phyloP scores from a whole-genome alignment of 2,888 invertebrate species.

The Acrobasis suavella region DNA sequence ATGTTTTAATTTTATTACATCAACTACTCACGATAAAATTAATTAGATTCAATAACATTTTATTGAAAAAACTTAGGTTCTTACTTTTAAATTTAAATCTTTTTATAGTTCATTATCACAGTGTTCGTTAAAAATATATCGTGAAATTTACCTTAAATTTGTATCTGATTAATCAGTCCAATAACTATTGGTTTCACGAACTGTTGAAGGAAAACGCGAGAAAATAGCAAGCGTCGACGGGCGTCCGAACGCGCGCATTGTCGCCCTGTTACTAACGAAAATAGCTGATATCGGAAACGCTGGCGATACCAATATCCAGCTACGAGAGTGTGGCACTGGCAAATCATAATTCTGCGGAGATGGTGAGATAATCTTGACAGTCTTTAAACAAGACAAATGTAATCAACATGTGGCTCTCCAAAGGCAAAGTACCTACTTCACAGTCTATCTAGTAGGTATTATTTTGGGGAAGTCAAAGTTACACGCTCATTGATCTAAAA shows the following conservation, averaged over 20 bases:
- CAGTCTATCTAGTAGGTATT: too few relatives aligned
- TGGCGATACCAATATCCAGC: conserved; percentile 36
- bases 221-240: conserved; percentile 20
- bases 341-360: not conserved
- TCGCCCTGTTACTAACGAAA: conserved; percentile 59
- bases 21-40: too few relatives aligned
- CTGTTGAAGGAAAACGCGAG: not conserved
- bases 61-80: too few relatives aligned
- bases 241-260: conserved; percentile 53
- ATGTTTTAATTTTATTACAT: too few relatives aligned
- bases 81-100: too few relatives aligned
- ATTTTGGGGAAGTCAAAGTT: too few relatives aligned
- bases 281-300: conserved; percentile 61
- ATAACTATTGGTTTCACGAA: not conserved
- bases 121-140: too few relatives aligned
- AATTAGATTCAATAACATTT: too few relatives aligned
- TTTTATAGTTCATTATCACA: too few relatives aligned
- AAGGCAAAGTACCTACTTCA: not conserved
- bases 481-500: too few relatives aligned
- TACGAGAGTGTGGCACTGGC: conserved; percentile 41
- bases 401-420: not conserved
- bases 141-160: conserved; percentile 4
- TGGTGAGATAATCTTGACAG: conserved; percentile 2
- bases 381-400: not conserved
- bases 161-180: not conserved